Conservation (phyloP, 1,140 invertebrate species). For the Temnothorax nylanderi region DNA sequence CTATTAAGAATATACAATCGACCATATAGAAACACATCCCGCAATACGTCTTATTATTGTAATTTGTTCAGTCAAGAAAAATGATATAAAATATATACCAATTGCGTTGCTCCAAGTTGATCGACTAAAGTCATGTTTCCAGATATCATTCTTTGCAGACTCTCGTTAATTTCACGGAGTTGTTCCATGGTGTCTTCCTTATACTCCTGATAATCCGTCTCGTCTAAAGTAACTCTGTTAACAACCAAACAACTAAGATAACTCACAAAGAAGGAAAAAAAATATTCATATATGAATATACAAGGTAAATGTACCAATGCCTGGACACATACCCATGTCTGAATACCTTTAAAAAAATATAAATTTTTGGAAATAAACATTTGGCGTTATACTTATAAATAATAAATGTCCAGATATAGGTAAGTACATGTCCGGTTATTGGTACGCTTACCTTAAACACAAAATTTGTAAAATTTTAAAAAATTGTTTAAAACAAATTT, state of each 20-base stretch:
- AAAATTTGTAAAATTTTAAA: no score
- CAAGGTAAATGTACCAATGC: no score
- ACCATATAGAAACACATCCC: conserved; percentile 12
- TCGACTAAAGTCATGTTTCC: conserved; percentile 91
- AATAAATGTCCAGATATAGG: no score
- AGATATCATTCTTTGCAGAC: conserved; percentile 88
- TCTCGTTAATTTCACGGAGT: conserved; percentile 90
- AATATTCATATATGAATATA: not conserved
- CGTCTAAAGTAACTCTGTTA: conserved; percentile 88
- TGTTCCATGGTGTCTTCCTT: conserved; percentile 92
- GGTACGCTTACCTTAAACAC: no score
- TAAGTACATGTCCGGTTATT: no score
- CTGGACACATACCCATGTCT: no score
- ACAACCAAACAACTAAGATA: conserved; percentile 31
- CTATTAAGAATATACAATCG: conserved; percentile 80
- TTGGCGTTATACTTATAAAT: no score
- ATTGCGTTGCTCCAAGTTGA: conserved; percentile 88
- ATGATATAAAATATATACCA: conserved; percentile 83
- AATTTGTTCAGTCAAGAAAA: not conserved
- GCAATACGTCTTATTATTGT: not conserved
- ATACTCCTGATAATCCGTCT: conserved; percentile 90
- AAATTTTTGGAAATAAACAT: no score
- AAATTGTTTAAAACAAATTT: no score
- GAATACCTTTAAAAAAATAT: no score
- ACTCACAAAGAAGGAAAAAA: not conserved